Conservation (phyloP, 2,888 invertebrate genomes). For the Trissonchulus sp. region DNA sequence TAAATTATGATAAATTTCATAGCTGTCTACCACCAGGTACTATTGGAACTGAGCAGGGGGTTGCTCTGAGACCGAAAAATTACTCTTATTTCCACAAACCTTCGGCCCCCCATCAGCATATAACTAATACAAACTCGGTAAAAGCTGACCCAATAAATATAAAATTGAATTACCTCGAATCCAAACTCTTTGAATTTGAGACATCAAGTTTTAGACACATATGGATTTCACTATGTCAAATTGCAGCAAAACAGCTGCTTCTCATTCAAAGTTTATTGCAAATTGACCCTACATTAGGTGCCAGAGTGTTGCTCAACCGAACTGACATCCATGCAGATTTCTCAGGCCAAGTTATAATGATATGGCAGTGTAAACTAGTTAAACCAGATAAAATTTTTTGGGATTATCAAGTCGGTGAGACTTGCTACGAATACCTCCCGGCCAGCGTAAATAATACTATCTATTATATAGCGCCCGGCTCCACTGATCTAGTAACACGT, state of each 20-base stretch:
- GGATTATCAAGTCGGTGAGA: background rate
- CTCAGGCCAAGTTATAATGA: background rate
- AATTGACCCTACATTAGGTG: conserved; percentile 9
- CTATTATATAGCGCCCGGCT: background rate
- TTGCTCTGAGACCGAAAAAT: background rate
- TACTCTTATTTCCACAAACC: background rate
- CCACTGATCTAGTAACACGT: background rate
- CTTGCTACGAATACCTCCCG: background rate
- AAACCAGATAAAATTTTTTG: background rate
- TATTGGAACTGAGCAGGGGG: conserved; percentile 11
- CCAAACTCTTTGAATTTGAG: background rate
- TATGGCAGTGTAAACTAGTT: background rate
- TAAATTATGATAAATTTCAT: background rate
- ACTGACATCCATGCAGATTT: background rate
- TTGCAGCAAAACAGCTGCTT: background rate
- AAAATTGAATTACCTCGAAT: background rate
- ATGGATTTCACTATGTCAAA: background rate
- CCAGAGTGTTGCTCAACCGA: background rate
- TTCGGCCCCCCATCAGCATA: no score
- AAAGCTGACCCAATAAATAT: background rate
- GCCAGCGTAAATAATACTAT: background rate
- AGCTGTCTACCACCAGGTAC: background rate
- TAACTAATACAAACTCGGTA: background rate
- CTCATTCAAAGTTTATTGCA: background rate
- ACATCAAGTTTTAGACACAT: background rate